phyloP scores from a whole-genome alignment of 1,140 invertebrate genomes.

The Steinernema khuongi region DNA sequence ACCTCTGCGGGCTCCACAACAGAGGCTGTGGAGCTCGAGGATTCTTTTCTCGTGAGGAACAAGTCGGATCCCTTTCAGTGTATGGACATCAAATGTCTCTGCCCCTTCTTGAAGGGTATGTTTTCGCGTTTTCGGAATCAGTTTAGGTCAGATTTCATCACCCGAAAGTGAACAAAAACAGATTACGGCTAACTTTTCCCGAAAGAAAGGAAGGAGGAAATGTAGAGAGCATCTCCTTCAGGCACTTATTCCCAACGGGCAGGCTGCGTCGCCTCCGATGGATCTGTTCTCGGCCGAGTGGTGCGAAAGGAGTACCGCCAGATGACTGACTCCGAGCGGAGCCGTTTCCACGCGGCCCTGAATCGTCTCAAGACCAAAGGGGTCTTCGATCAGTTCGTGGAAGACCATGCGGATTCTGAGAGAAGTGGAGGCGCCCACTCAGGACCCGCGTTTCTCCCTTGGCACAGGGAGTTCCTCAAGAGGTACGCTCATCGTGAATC shows the following conservation, averaged over 20 bases:
- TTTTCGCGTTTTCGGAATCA: background rate
- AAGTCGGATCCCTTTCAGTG: background rate
- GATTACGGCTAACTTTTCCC: no score
- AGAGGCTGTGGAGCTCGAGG: background rate
- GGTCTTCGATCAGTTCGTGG: conserved; percentile 27
- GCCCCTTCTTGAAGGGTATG: background rate
- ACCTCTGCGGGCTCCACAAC: background rate
- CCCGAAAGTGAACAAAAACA: no score
- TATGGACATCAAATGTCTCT: conserved; percentile 6
- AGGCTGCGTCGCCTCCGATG: background rate
- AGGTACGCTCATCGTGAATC: conserved; percentile 27
- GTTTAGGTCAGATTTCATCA: background rate
- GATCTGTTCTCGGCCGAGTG: background rate
- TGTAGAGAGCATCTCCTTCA: no score
- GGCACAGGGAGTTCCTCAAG: conserved; percentile 41
- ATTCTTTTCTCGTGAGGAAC: background rate
- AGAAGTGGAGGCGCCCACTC: conserved; percentile 35
- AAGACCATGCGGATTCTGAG: conserved; percentile 27
- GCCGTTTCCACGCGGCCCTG: conserved; percentile 52
- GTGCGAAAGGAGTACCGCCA: conserved; percentile 54
- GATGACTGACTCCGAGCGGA: conserved; percentile 50
- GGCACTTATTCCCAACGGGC: background rate
- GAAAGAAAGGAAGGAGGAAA: no score
- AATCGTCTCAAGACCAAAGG: conserved; percentile 43
- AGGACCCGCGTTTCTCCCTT: conserved; percentile 42